phyloP scores from a whole-genome alignment of 2,888 invertebrate species.

The Stenodera caucasica region DNA sequence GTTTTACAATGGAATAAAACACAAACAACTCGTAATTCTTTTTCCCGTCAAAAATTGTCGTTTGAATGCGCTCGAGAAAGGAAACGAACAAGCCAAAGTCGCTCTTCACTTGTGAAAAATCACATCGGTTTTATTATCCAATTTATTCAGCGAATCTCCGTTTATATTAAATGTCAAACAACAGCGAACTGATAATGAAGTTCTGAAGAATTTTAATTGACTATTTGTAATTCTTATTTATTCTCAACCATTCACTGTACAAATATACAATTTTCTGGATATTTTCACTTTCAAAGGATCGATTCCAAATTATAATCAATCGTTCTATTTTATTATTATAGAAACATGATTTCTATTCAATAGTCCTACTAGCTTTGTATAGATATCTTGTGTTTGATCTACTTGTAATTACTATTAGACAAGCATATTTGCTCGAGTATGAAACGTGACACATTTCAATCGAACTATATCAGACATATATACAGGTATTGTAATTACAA shows the following conservation, averaged over 20 bases:
- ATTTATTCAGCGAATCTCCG: conserved; percentile 30
- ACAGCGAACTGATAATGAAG: conserved; percentile 29
- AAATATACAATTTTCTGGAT: too few relatives aligned
- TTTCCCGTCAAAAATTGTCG: not conserved
- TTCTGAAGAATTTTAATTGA: conserved; percentile 35
- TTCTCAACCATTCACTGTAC: not conserved
- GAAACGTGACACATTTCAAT: not conserved
- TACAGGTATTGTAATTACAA: too few relatives aligned
- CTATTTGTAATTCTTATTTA: conserved; percentile 26
- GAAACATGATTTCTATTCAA: too few relatives aligned
- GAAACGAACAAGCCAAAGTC: not conserved
- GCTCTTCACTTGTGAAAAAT: not conserved
- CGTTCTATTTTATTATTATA: too few relatives aligned
- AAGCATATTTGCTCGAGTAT: not conserved
- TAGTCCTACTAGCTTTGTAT: too few relatives aligned
- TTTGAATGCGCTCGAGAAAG: not conserved
- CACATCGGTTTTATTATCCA: conserved; percentile 34
- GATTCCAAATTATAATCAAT: too few relatives aligned
- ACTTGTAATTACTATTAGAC: not conserved
- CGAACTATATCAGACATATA: not conserved
- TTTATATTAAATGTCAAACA: conserved; percentile 34
- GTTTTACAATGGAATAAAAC: not conserved
- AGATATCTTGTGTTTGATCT: not conserved
- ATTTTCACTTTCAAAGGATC: too few relatives aligned
- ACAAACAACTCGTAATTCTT: not conserved